A percentile compares a stretch with the other conserved stretches of the same genome.
Conservation (phyloP, 2,888 invertebrate genomes). For the Ecliptopera silaceata region DNA sequence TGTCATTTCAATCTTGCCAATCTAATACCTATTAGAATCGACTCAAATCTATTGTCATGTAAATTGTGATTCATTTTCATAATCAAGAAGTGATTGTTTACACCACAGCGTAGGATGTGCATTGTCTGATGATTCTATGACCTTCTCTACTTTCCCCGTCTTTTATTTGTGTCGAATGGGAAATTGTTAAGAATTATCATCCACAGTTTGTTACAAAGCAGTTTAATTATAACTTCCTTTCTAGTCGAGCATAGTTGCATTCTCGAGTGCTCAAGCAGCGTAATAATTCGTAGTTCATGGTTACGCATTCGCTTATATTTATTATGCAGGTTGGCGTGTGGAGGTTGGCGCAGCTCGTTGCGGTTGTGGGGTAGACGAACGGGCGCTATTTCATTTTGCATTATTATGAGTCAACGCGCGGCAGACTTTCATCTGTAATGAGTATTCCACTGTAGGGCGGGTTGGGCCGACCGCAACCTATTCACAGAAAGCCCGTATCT, state of each 20-base stretch:
- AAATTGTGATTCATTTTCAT: constrained; percentile 33
- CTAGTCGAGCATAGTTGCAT: constrained; percentile 37
- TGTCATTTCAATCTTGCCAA: constrained; percentile 19
- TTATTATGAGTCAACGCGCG: constrained; percentile 62
- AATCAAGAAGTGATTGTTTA: constrained; percentile 39
- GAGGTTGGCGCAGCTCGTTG: constrained; percentile 51
- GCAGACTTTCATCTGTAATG: constrained; percentile 72
- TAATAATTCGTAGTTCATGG: constrained; percentile 66
- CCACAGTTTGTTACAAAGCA: constrained; percentile 27
- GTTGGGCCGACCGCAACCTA: constrained; percentile 56
- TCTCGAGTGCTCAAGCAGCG: constrained; percentile 34
- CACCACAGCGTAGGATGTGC: constrained; percentile 31
- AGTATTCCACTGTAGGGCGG: constrained; percentile 53
- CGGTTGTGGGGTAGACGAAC: constrained; percentile 63
- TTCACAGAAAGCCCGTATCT: constrained; percentile 52
- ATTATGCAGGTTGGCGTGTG: constrained; percentile 48
- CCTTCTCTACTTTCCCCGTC: constrained; percentile 31
- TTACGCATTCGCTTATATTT: constrained; percentile 57
- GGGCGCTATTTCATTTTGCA: constrained; percentile 68
- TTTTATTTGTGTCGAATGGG: constrained; percentile 31
- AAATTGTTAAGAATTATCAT: constrained; percentile 27
- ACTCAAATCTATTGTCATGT: constrained; percentile 30
- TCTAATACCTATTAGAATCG: constrained; percentile 36
- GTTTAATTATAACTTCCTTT: constrained; percentile 37
- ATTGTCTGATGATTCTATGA: constrained; percentile 33